These are phyloP conservation scores for Corythoichthys haematopterus DNA, from an alignment of 2,113 vertebrate species.

Conservation along the genomic window DNA sequence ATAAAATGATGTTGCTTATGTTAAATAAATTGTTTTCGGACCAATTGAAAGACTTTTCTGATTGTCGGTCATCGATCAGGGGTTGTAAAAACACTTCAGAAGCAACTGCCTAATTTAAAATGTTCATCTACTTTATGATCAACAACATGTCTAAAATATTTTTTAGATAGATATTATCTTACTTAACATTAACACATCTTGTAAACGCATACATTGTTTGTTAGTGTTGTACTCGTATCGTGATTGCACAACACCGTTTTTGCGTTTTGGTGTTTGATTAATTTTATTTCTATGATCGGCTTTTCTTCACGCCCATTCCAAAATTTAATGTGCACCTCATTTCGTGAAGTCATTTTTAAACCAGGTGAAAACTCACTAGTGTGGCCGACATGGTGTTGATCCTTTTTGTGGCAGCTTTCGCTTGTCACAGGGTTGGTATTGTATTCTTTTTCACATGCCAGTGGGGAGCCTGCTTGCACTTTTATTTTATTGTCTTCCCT, in stretches of 20 bases:
- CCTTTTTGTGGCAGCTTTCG: conserved; percentile 3
- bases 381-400: neutral
- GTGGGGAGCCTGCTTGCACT: conserved; percentile 1
- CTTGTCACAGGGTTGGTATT: conserved; percentile 7
- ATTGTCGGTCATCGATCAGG: too few relatives aligned
- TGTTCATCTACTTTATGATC: too few relatives aligned
- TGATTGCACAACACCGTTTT: neutral
- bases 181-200: too few relatives aligned
- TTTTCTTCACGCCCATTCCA: neutral
- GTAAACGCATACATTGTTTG: too few relatives aligned
- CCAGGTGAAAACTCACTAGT: neutral
- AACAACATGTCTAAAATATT: too few relatives aligned
- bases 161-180: too few relatives aligned
- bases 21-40: too few relatives aligned
- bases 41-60: too few relatives aligned
- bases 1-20: too few relatives aligned
- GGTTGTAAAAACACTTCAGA: too few relatives aligned
- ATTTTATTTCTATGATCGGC: neutral
- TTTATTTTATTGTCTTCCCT: neutral
- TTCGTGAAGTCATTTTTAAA: conserved; percentile 4
- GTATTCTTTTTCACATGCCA: neutral
- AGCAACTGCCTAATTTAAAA: too few relatives aligned
- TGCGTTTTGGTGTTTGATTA: neutral
- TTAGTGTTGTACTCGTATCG: neutral
- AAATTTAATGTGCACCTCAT: neutral